Base-by-base conservation (phyloP, 2,888 invertebrate genomes). In the Sicus ferrugineus region DNA sequence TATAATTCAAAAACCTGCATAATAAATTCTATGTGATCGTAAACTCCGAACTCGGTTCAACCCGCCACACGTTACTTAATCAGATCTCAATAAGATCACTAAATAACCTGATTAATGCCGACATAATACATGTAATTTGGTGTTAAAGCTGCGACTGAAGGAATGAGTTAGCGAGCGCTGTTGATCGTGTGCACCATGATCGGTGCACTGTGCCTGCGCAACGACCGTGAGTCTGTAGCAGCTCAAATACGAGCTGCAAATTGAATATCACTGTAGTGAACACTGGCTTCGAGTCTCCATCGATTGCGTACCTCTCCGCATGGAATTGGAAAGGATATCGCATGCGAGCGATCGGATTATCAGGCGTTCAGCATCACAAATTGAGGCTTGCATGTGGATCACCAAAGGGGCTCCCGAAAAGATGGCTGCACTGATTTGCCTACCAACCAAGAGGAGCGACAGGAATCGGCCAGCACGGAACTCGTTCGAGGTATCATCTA, bases 101-200 rank as follows among this genome's bases (percentile, higher is more conserved):
- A 80, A 82, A 81, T 81, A 79, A 80, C 78, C 75, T 76, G 79
- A 79, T 80, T 80, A 82, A 78, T 77, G 77, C 74, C 71, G 70
- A 72, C 72, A 75, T 79, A 81, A 83, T 82, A 78, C 80, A 81
- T 79, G 82, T 80, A 83, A 82, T 83, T 82, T 80, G 75, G 76
- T 76, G 79, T 77, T 75, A 74, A 75, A 73, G 75, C 73, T 30
- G 31, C 7, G 23, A 28, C 23, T 50, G 50, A 31, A 19, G 19
- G 42, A 61, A 16, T 16, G 14, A 42, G 61, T 42, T 23, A 14
- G 42, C 21, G 59, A 38, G 26, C 34, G 61, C 46, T 6, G 50
- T n/a, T 54, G 23, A 30, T 42, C 16, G 19, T 48, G 48, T 14
- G 26, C n/a, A 63, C 28, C 58, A 58, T 56, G 21, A 46, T 26